Conservation (phyloP, 2,113 vertebrate genomes). For the Sorex fumeus region DNA sequence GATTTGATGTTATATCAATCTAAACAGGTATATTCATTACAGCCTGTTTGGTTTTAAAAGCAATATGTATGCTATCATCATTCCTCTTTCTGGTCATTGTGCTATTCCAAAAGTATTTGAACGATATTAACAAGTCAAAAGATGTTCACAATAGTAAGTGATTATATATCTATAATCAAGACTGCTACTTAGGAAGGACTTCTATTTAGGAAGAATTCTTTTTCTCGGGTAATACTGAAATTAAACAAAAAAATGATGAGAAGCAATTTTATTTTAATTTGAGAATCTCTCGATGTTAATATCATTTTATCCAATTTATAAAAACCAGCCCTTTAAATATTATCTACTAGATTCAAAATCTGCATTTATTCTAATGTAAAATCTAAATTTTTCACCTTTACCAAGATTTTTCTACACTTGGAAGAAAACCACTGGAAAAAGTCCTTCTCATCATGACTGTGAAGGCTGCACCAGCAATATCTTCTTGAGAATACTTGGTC, state of each 20-base stretch:
- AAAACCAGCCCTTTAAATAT: neutral
- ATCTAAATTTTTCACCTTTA: conserved; percentile 30
- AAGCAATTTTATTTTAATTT: conserved; percentile 41
- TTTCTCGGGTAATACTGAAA: neutral
- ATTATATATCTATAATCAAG: neutral
- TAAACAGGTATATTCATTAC: neutral
- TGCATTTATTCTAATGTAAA: neutral
- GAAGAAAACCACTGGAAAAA: conserved; percentile 37
- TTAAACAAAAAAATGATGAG: conserved; percentile 19
- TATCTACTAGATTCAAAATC: neutral
- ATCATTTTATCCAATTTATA: neutral
- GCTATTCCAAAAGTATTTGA: neutral
- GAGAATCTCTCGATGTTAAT: conserved; percentile 36
- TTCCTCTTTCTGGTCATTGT: neutral
- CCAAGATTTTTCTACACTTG: conserved; percentile 64
- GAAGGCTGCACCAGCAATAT: neutral
- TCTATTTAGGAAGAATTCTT: neutral
- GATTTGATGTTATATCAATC: neutral
- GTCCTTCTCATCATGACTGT: conserved; percentile 35
- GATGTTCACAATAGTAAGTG: neutral
- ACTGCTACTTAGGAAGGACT: neutral
- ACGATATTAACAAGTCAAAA: neutral
- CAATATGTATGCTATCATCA: neutral
- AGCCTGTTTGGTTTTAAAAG: neutral
- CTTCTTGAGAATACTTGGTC: conserved; percentile 72